A percentile compares a stretch with the other conserved stretches of the same genome.
These are phyloP conservation scores for Phaethon lepturus DNA, from an alignment of 2,113 vertebrate genomes.

Conservation along the genomic window DNA sequence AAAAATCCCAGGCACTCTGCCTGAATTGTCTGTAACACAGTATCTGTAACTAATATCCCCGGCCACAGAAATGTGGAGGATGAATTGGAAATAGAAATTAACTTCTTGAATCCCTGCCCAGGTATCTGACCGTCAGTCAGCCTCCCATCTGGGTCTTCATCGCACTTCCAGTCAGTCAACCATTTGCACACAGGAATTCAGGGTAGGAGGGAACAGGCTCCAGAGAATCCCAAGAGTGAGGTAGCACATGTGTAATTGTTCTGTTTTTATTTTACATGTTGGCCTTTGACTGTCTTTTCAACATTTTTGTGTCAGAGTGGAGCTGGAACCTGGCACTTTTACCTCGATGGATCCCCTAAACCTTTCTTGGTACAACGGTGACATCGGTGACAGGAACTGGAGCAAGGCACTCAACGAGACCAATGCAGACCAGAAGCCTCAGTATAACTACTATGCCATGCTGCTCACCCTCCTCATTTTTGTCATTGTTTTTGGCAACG, in stretches of 20 bases:
- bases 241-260: fast-evolving
- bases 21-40: fast-evolving
- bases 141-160: neutral
- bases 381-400: slow-evolving; percentile 83
- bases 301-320: slow-evolving; percentile 31
- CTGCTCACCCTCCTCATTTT: slow-evolving; percentile 96
- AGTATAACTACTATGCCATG: slow-evolving; percentile 97
- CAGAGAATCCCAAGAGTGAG: fast-evolving
- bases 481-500: slow-evolving; percentile 95
- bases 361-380: slow-evolving; percentile 88
- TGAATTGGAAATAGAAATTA: neutral
- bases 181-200: neutral
- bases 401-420: slow-evolving; percentile 85
- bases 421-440: slow-evolving; percentile 74
- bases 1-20: neutral
- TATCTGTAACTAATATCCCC: neutral
- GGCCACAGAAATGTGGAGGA: neutral
- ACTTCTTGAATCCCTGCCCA: neutral
- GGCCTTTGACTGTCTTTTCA: neutral
- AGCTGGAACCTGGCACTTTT: slow-evolving; percentile 60
- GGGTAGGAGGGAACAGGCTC: neutral
- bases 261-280: neutral
- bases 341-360: slow-evolving; percentile 91
- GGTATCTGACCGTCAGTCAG: neutral
- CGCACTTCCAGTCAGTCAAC: fast-evolving